Evolutionary conservation across 2,113 vertebrate genomes (phyloP).

Genomic region (Falcunculus frontatus): DNA sequence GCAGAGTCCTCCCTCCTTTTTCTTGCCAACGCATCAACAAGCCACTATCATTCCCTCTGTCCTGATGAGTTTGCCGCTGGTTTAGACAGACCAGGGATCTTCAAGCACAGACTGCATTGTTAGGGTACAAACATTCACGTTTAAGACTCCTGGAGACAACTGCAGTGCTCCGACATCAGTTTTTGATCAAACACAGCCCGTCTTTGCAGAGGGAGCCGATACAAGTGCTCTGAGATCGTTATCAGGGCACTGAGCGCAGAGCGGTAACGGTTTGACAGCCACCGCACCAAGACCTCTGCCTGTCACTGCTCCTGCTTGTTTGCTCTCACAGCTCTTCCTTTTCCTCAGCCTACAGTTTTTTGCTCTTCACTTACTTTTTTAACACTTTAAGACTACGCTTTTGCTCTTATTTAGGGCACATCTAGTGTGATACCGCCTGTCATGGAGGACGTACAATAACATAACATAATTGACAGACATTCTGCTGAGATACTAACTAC

Average conservation of each 20-base stretch:
- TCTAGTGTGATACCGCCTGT: not conserved
- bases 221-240: not conserved
- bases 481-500: not conserved
- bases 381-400: not conserved
- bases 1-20: not conserved
- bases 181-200: not conserved
- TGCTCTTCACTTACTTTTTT: not conserved
- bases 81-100: not conserved
- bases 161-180: not conserved
- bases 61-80: not conserved
- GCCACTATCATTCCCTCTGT: not conserved
- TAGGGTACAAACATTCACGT: not conserved
- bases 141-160: not conserved
- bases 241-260: not conserved
- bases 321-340: not conserved
- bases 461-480: not conserved
- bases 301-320: not conserved
- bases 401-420: not conserved
- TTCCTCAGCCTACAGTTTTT: not conserved
- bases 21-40: fast-evolving
- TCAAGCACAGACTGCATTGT: not conserved
- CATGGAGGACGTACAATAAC: not conserved
- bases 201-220: not conserved
- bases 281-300: not conserved
- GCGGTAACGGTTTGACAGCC: not conserved